Evolutionary conservation across 2,113 vertebrate species (phyloP).

Genomic region (Pitta sordida): DNA sequence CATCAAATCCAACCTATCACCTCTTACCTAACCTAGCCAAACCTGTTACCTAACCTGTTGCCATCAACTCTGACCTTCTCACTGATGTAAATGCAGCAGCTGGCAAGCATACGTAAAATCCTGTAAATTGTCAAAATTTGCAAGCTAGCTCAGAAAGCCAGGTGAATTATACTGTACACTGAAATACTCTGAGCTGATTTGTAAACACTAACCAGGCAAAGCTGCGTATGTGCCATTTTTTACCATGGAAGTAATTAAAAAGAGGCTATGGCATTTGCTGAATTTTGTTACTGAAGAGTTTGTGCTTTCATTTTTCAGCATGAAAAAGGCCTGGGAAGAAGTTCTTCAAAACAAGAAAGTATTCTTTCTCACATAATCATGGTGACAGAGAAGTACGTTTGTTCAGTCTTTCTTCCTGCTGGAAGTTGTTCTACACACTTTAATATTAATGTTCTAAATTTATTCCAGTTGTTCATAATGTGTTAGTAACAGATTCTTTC

Average conservation of each 20-base stretch:
- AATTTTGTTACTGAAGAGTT: background rate
- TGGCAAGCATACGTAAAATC: background rate
- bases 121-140: background rate
- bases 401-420: background rate
- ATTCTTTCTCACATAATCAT: conserved; percentile 5
- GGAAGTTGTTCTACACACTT: background rate
- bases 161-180: background rate
- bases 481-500: background rate
- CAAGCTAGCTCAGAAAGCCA: background rate
- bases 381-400: background rate
- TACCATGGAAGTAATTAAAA: background rate
- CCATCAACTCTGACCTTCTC: background rate
- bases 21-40: too few relatives aligned
- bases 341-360: background rate
- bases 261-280: background rate
- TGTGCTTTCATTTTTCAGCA: background rate
- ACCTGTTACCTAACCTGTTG: too few relatives aligned
- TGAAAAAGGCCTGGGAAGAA: background rate
- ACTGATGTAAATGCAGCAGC: background rate
- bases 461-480: background rate
- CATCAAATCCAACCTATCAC: too few relatives aligned
- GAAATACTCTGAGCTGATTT: background rate
- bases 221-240: background rate
- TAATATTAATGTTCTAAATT: background rate
- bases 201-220: background rate